phyloP scores from a whole-genome alignment of 2,888 invertebrate species.

The Tuberolachnus salignus region DNA sequence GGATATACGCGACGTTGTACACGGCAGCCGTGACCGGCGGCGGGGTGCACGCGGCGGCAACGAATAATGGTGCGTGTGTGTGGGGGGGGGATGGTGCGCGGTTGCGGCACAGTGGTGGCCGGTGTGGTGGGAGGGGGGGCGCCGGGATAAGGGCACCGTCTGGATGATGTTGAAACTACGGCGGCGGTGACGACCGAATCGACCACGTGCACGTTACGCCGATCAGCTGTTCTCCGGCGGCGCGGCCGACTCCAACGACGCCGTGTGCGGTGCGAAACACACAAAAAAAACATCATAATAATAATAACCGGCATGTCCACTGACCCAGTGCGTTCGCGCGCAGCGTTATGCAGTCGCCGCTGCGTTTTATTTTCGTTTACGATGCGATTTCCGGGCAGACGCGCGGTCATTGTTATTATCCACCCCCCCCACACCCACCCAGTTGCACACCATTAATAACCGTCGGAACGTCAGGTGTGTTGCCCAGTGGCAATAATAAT shows the following conservation, averaged over 20 bases:
- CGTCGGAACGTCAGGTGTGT: too few species aligned
- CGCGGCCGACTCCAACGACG: too few species aligned
- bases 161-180: constrained; percentile 10
- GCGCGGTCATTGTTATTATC: neutral
- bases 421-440: too few species aligned
- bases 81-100: neutral
- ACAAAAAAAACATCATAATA: neutral
- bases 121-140: neutral
- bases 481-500: too few species aligned
- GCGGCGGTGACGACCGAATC: constrained; percentile 22
- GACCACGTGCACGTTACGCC: constrained; percentile 49
- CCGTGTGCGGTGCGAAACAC: neutral
- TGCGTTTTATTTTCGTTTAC: constrained; percentile 2
- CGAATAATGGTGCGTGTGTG: neutral
- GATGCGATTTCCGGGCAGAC: neutral
- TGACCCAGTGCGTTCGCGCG: constrained; percentile 25
- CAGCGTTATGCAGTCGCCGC: too few species aligned
- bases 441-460: too few species aligned
- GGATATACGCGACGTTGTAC: too few species aligned
- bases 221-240: constrained; percentile 47
- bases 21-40: neutral
- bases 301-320: constrained; percentile 25
- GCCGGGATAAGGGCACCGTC: constrained; percentile 16
- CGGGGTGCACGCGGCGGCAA: neutral
- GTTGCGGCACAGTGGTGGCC: neutral